phyloP scores from a whole-genome alignment of 2,888 invertebrate species.

The Caenorhabditis sp. region DNA sequence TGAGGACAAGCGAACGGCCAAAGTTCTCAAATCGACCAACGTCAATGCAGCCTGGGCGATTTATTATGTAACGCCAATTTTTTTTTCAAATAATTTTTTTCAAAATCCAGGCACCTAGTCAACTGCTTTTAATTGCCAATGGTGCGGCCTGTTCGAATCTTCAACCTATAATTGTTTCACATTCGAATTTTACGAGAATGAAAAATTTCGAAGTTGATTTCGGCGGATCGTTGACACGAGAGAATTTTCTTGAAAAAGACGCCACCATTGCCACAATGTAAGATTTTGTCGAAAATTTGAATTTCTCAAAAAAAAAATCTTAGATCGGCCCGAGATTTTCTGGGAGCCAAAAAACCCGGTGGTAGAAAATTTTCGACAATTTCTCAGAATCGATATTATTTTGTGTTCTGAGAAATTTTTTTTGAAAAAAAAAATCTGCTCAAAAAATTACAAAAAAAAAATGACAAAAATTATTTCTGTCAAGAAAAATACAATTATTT shows the following conservation, averaged over 20 bases:
- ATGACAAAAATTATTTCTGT: no score
- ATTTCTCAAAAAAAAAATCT: no score
- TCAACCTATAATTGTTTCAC: slow-evolving; percentile 55
- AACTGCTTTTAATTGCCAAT: slow-evolving; percentile 55
- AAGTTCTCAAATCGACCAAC: slow-evolving; percentile 52
- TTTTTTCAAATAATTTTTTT: not conserved
- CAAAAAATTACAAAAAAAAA: no score
- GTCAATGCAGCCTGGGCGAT: slow-evolving; percentile 58
- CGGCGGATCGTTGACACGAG: slow-evolving; percentile 49
- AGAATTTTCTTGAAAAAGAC: slow-evolving; percentile 61
- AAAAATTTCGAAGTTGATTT: slow-evolving; percentile 65
- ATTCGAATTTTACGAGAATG: slow-evolving; percentile 46
- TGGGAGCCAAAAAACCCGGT: no score
- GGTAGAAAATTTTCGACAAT: no score
- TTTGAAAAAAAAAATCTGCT: no score
- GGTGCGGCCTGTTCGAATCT: slow-evolving; percentile 52
- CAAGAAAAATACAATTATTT: no score
- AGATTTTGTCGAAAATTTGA: no score
- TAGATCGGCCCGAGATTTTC: no score
- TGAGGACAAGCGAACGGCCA: slow-evolving; percentile 50
- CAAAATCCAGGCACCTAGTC: slow-evolving; percentile 52
- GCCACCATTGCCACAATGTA: slow-evolving; percentile 62
- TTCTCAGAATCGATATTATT: no score
- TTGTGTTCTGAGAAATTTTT: no score
- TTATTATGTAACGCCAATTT: slow-evolving; percentile 50